Evolutionary conservation across 37 sponge, comb jelly and placozoan species (phyloP), one percentile per base, ranked within the genome.

Genomic region (Crambe crambe): DNA sequence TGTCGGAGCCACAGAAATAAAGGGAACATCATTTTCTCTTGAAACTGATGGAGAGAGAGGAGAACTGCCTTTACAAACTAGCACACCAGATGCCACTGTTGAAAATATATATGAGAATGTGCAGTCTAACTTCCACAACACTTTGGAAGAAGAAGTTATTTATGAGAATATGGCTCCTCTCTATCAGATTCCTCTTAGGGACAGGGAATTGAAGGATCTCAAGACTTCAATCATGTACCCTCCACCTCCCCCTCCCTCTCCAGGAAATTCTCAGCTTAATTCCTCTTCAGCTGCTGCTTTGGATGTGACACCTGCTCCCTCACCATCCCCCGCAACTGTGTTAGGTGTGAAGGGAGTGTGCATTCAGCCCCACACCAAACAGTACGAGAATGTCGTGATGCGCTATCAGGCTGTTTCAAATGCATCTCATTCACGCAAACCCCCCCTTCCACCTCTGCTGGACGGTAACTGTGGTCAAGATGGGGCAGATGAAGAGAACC

Each of bases 171-270:
- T 15, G 6, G 12, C 51, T 47, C 12, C 51, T 15, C 51, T 47
- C 10, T 68, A 68, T 20, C 68, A 37, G 37, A 36, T 35, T 8
- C 36, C 68, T 20, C 38, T 68, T 9, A 37, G 2, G 18, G 38
- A 68, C 3, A 68, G 37, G 35, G 61, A 60, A 5, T 5, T 37
- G 15, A 68, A 18, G 17, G 68, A 37, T 12, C 3, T 12, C 37
- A 37, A 3, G 8, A 5, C 5, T 37, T 68, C 68, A 27, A 4
- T 68, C 5, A 20, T 68, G 8, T 68, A 68, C 57, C 32, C 74
- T 74, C 74, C 74, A n/a, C 56, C 74, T 56, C 70, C 68, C 42
- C 68, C 68, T 30, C 68, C 68, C 4, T 35, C 68, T 37, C 68
- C 68, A 6, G n/a, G n/a, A 23, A 5, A 9, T 62, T 6, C 23